Base-by-base conservation (phyloP, 2,113 vertebrate genomes). In the Petrocephalus microphthalmus region DNA sequence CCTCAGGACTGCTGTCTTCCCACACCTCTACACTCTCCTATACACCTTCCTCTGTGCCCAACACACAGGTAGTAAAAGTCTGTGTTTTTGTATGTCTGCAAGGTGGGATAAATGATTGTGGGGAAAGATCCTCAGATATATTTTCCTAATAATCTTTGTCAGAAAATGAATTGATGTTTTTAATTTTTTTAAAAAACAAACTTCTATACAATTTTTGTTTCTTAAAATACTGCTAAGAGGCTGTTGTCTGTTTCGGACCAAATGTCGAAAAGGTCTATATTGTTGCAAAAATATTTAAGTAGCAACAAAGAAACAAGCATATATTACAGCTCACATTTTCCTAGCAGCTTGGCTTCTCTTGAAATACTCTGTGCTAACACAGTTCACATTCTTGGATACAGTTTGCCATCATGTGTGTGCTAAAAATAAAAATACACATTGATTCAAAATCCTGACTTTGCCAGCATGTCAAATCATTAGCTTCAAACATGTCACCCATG, bases 1-100 rank as follows among this genome's bases (percentile, higher is more conserved):
- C 84, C 84, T 85, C 84, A 33, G 84, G 49, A 85, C 13, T 85
- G 20, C 84, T 85, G 84, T 85, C 84, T 85, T 85, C 84, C 84
- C 84, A 54, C 52, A 15, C 84, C 51, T 33, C 84, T 49, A 29
- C 84, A 33, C 84, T 37, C 5, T 53, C 84, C 51, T 54, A 49
- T 17, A 52, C 84, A 25, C 25, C 51, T n/a, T 85, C 84, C 13
- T 85, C 84, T 53, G 84, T 85, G 84, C 6, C 84, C 42, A 85
- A 53, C 51, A 85, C 84, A 3, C 84, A 85, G 84, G 84, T 85
- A 85, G 53, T 83, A 83, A 49, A 83, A 10, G 45, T 49, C 3
- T 83, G 45, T 83, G 81, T 47, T 49, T 49, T 22, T 49, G 3
- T 83, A 5, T 49, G 42, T 83, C 42, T 47, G 20, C 20, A 22